Percentiles rank a stretch among this genome's conserved stretches.
These are phyloP conservation scores for Imbricaverruca yamaguchii DNA, from an alignment of 2,888 invertebrate species.

Conservation along the genomic window DNA sequence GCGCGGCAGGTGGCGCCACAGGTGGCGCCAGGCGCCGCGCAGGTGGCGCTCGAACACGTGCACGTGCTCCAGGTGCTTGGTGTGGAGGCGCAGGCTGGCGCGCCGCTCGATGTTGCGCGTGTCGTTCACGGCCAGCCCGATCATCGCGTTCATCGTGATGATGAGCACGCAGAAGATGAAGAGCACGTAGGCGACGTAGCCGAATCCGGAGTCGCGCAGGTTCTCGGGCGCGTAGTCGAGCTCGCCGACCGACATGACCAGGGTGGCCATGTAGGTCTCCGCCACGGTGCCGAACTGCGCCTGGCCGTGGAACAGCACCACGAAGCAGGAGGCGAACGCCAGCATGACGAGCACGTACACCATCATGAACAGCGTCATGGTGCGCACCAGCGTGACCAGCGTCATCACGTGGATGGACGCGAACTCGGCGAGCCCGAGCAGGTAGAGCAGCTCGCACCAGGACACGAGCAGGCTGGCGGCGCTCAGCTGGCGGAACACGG, in stretches of 20 bases:
- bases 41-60: slow-evolving; percentile 2
- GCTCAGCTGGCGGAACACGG: background rate
- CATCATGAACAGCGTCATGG: slow-evolving; percentile 13
- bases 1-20: background rate
- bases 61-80: slow-evolving; percentile 11
- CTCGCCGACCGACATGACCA: background rate
- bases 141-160: slow-evolving; percentile 24
- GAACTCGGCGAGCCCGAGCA: slow-evolving; percentile 3
- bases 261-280: background rate
- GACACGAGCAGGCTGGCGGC: background rate
- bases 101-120: slow-evolving; percentile 6
- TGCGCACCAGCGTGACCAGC: slow-evolving; percentile 5
- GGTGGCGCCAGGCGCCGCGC: background rate
- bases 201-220: slow-evolving; percentile 18
- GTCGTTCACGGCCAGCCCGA: slow-evolving; percentile 17
- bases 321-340: slow-evolving; percentile 6
- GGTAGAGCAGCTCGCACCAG: slow-evolving; percentile 11
- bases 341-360: background rate
- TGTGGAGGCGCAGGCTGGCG: background rate
- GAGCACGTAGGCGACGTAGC: slow-evolving; percentile 16
- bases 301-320: slow-evolving; percentile 5
- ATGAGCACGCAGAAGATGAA: slow-evolving; percentile 15
- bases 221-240: background rate
- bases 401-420: slow-evolving; percentile 16
- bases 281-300: background rate